Percentiles rank a stretch among this genome's conserved stretches.
Conservation (phyloP, 2,797 vertebrate species). For the Channallabes apus region DNA sequence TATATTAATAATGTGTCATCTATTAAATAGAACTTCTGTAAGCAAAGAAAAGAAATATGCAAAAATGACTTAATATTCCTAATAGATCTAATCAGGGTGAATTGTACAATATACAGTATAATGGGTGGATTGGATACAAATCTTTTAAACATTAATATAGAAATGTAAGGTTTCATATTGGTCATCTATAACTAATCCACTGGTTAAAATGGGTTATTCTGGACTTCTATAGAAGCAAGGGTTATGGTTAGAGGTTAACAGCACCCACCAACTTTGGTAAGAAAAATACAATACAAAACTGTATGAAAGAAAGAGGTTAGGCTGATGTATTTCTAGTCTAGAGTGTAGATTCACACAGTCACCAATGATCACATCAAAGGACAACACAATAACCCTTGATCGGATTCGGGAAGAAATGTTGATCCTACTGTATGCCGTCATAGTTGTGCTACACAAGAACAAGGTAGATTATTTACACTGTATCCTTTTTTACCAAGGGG, state of each 20-base stretch:
- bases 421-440: background rate
- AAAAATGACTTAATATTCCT: background rate
- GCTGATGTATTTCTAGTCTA: background rate
- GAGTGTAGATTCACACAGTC: background rate
- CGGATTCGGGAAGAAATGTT: background rate
- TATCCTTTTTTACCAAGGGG: too few species aligned
- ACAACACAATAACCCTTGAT: background rate
- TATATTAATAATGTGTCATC: background rate
- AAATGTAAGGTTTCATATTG: background rate
- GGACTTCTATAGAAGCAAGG: background rate
- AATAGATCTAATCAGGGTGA: background rate
- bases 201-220: background rate
- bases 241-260: background rate
- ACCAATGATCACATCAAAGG: background rate
- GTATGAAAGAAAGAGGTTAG: background rate
- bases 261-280: background rate
- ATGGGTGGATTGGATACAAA: background rate
- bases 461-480: background rate
- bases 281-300: background rate
- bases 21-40: constrained; percentile 60
- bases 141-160: background rate
- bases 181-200: too few species aligned
- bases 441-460: background rate
- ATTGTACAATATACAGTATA: too few species aligned
- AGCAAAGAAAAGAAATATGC: background rate